Base-by-base conservation (phyloP, 2,888 invertebrate species). In the Conistra vaccinii region DNA sequence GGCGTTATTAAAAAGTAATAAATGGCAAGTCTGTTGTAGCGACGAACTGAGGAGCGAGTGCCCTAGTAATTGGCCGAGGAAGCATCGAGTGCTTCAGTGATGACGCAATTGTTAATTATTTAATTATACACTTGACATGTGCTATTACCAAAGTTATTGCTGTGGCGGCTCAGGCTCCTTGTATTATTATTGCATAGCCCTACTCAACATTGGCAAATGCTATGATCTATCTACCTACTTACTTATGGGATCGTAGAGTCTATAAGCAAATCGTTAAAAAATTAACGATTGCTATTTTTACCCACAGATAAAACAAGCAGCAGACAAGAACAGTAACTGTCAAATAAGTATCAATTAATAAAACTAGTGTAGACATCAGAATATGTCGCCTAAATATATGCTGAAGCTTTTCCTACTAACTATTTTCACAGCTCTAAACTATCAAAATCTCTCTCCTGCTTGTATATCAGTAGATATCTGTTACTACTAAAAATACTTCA, bases 71-170 rank as follows among this genome's bases (percentile, higher is more conserved):
- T 76, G 63, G 45, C 42, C 65, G 57, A 67, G 51, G 67, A 71
- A 70, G 65, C 65, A 62, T 60, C 32, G 60, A 75, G 51, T 55
- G 72, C 69, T 79, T 63, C 67, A 68, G 45, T 14, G 76, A 82
- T 82, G 82, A 83, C 76, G 67, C 68, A 70, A 71, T 70, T 66
- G 73, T 73, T 71, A 76, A 73, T 80, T 83, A 76, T 76, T 73
- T 80, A 73, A 80, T 76, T 76, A 73, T 70, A 80, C 69, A 68
- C 72, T 82, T 68, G 80, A 76, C 76, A 82, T 76, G 72, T 75
- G 66, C n/a, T 74, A 71, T 68, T 69, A 78, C 48, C 48, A 32
- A 74, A 75, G 53, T 78, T 69, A 74, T 78, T 74, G 51, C 65
- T 70, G 53, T 58, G n/a, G 32, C 23, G 26, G 12, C 42, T 61